phyloP scores from a whole-genome alignment of 2,113 vertebrate species.

The Tyrannus savana region DNA sequence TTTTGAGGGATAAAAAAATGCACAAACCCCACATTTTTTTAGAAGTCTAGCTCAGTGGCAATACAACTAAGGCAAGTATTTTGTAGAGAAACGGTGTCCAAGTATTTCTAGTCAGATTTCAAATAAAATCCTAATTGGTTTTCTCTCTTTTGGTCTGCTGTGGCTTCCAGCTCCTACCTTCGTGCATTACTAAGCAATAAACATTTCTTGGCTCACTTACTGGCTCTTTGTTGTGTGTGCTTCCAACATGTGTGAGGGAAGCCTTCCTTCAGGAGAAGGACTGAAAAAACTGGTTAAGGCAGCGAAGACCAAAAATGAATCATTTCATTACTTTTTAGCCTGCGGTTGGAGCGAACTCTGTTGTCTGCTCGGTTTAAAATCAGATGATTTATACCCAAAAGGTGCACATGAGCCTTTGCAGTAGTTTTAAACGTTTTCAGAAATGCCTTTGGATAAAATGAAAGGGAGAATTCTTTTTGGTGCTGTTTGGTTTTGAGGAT shows the following conservation, averaged over 20 bases:
- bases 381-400: neutral
- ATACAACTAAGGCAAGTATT: neutral
- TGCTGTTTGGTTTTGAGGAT: neutral
- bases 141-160: neutral
- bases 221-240: neutral
- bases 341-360: neutral
- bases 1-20: neutral
- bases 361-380: neutral
- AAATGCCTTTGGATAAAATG: neutral
- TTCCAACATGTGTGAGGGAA: neutral
- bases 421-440: neutral
- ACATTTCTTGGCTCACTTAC: slow-evolving; percentile 8
- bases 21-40: neutral
- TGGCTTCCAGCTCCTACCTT: slow-evolving; percentile 15
- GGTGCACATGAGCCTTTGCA: neutral
- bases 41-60: neutral
- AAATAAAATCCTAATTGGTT: neutral
- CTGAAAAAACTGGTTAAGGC: neutral
- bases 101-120: neutral
- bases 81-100: neutral
- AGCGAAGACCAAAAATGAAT: neutral
- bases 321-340: neutral
- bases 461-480: neutral
- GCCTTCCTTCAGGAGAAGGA: neutral
- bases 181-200: neutral